Conservation (phyloP, 2,113 vertebrate species). For the Periophthalmodon schlosseri region DNA sequence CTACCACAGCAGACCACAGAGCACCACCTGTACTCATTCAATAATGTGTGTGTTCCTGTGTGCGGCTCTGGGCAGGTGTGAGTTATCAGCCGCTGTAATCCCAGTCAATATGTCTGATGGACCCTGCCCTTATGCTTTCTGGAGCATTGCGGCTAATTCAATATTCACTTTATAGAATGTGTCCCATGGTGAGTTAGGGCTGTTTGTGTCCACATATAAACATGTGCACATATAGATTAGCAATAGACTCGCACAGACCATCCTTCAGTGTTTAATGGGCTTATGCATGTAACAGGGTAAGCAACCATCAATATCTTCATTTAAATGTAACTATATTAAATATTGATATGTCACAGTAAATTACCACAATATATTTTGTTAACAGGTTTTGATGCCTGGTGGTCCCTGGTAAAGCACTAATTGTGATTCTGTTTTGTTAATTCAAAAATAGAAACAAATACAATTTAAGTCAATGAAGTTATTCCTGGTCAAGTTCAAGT, state of each 20-base stretch:
- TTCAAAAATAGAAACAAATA: too few relatives aligned
- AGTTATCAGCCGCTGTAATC: conserved; percentile 32
- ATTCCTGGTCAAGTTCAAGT: too few relatives aligned
- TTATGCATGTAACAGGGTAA: not conserved
- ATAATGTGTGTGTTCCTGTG: conserved; percentile 46
- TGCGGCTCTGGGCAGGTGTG: conserved; percentile 30
- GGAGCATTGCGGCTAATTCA: conserved; percentile 50
- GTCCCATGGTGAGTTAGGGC: conserved; percentile 30
- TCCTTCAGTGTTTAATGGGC: not conserved
- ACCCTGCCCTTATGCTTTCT: conserved; percentile 54
- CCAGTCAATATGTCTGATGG: conserved; percentile 59
- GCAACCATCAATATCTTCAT: not conserved
- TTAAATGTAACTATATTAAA: too few relatives aligned
- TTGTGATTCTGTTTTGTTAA: too few relatives aligned
- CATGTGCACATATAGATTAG: not conserved
- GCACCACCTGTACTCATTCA: conserved; percentile 56
- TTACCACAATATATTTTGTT: not conserved
- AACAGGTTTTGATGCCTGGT: conserved; percentile 2
- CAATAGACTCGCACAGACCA: not conserved
- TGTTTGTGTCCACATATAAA: not conserved
- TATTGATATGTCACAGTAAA: not conserved
- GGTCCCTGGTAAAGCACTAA: too few relatives aligned
- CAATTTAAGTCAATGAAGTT: too few relatives aligned
- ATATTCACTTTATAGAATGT: conserved; percentile 55
- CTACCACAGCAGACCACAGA: conserved; percentile 54